Evolutionary conservation across 2,888 invertebrate genomes (phyloP).

Genomic region (Pandemis heparana): DNA sequence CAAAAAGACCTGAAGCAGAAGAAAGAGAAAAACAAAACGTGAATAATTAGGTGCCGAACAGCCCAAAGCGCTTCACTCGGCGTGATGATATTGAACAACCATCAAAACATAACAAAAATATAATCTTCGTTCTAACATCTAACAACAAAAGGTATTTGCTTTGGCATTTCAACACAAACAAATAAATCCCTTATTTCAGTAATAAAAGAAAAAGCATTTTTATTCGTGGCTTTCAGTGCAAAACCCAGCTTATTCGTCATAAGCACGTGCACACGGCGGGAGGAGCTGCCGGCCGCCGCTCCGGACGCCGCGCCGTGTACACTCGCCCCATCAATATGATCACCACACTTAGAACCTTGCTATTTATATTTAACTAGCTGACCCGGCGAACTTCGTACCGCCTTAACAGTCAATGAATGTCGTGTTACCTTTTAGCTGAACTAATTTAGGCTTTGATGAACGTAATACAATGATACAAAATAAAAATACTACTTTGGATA

Average conservation of each 20-base stretch:
- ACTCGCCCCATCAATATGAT: not conserved
- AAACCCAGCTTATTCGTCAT: conserved; percentile 7
- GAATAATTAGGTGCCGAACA: not conserved
- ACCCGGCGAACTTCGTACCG: too few species aligned
- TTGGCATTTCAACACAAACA: not conserved
- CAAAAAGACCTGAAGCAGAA: not conserved
- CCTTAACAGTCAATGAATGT: too few species aligned
- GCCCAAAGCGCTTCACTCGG: not conserved
- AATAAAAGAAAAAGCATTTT: conserved; percentile 5
- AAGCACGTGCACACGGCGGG: conserved; percentile 1
- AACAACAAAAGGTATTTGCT: not conserved
- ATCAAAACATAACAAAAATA: conserved; percentile 1
- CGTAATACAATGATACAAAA: too few species aligned
- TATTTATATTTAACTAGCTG: too few species aligned
- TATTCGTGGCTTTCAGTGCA: not conserved
- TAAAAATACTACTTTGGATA: too few species aligned
- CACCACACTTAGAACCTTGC: too few species aligned
- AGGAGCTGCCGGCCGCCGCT: conserved; percentile 1
- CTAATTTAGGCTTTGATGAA: too few species aligned
- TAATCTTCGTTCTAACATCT: conserved; percentile 4
- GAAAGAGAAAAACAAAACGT: not conserved
- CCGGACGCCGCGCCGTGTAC: not conserved
- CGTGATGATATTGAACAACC: not conserved
- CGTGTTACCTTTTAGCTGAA: too few species aligned
- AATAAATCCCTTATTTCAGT: conserved; percentile 3